These are phyloP conservation scores for Gasteruption jaculator DNA, from an alignment of 2,888 invertebrate genomes.

Conservation along the genomic window DNA sequence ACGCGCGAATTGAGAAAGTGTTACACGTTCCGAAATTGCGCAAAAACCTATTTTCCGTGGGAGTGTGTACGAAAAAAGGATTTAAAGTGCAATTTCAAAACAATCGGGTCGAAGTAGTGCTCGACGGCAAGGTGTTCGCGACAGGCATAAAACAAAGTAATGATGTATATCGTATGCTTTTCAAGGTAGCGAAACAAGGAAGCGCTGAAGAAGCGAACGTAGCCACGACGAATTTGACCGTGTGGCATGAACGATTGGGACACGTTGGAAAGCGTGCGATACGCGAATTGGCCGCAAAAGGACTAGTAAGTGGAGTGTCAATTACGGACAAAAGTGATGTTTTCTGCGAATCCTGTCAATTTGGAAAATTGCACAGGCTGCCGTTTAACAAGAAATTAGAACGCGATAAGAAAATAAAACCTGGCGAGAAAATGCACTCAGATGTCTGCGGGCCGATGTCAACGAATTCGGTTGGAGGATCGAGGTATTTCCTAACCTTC, in stretches of 20 bases:
- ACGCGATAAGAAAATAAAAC: constrained; percentile 5
- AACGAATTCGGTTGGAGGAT: constrained; percentile 8
- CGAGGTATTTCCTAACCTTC: constrained; percentile 12
- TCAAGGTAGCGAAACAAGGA: constrained; percentile 17
- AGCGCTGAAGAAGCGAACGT: constrained; percentile 20
- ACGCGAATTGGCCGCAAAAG: constrained; percentile 18
- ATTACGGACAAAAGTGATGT: constrained; percentile 16
- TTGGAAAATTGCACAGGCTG: constrained; percentile 18
- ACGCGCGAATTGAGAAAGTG: constrained; percentile 23
- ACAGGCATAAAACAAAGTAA: constrained; percentile 22
- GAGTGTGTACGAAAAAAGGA: constrained; percentile 16
- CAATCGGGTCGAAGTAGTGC: constrained; percentile 11
- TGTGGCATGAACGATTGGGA: constrained; percentile 23
- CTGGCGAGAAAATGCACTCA: constrained; percentile 6
- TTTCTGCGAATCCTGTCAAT: constrained; percentile 19
- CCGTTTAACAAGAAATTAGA: constrained; percentile 16
- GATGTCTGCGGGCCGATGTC: constrained; percentile 17
- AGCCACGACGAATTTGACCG: constrained; percentile 16
- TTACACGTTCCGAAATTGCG: constrained; percentile 23
- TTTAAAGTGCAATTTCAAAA: constrained; percentile 14
- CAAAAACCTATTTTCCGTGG: constrained; percentile 26
- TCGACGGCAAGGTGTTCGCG: constrained; percentile 17
- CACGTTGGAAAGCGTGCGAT: constrained; percentile 20
- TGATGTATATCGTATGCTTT: constrained; percentile 23
- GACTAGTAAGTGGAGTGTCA: constrained; percentile 21